These are phyloP conservation scores for Acrobeloides nanus DNA, from an alignment of 2,888 invertebrate species.

Conservation along the genomic window DNA sequence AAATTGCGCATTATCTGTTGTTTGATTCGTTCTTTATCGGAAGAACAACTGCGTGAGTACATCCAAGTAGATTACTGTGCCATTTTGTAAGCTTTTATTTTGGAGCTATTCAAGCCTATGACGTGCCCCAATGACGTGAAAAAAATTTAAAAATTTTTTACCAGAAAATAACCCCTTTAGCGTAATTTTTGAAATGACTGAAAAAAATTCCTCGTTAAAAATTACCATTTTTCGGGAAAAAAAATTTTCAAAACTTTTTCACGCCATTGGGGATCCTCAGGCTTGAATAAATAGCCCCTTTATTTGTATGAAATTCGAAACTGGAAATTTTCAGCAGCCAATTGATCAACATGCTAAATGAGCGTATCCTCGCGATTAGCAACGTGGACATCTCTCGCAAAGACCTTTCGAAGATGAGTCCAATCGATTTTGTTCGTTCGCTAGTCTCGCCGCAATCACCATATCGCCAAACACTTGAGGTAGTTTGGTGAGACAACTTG, in stretches of 20 bases:
- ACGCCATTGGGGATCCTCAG: no score
- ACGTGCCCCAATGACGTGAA: no score
- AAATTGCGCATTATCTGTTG: conserved; percentile 24
- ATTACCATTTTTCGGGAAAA: neutral
- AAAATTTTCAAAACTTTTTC: neutral
- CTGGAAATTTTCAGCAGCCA: conserved; percentile 4
- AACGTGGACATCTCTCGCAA: conserved; percentile 10
- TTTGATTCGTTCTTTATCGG: conserved; percentile 19
- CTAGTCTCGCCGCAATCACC: conserved; percentile 14
- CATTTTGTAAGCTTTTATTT: no score
- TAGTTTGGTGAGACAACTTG: neutral
- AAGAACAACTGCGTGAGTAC: conserved; percentile 15
- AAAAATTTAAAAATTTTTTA: no score
- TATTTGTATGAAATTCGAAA: neutral
- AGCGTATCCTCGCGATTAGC: conserved; percentile 10
- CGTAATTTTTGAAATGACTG: no score
- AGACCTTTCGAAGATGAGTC: conserved; percentile 2
- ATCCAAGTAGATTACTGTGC: no score
- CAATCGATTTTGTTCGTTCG: conserved; percentile 10
- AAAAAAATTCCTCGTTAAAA: no score
- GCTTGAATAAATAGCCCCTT: no score
- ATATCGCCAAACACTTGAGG: conserved; percentile 14
- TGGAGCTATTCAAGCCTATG: no score
- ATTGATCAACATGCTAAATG: conserved; percentile 9
- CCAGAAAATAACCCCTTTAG: no score